A percentile compares a stretch with the other conserved stretches of the same genome.
These are phyloP conservation scores for Pantala flavescens DNA, from an alignment of 1,140 invertebrate genomes.

Conservation along the genomic window DNA sequence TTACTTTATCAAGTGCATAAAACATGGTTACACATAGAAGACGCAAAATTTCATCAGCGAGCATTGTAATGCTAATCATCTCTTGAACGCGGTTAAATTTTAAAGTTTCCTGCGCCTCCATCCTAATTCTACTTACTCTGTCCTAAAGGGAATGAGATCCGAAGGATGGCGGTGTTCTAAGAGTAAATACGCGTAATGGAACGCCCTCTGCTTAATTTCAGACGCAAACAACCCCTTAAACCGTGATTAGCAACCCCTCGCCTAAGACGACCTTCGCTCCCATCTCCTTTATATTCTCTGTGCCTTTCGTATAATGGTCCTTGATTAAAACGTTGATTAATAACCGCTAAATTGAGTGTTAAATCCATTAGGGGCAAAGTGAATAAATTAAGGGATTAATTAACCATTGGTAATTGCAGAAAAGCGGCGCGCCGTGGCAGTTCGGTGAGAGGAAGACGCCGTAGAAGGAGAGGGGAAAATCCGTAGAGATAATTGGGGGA, in stretches of 20 bases:
- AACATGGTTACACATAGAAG: too few relatives aligned
- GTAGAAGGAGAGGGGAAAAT: background rate
- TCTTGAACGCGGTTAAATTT: too few relatives aligned
- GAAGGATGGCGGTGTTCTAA: too few relatives aligned
- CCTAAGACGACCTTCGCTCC: background rate
- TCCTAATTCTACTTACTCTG: too few relatives aligned
- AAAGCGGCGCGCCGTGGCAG: background rate
- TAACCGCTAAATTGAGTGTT: constrained; percentile 9
- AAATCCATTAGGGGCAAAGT: constrained; percentile 9
- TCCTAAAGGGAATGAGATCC: too few relatives aligned
- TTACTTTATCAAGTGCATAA: too few relatives aligned
- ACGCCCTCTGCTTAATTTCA: background rate
- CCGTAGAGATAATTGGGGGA: background rate
- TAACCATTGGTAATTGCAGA: constrained; percentile 6
- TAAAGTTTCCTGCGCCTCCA: too few relatives aligned
- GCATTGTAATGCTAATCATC: too few relatives aligned
- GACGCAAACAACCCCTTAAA: constrained; percentile 1
- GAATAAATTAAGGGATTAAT: constrained; percentile 10
- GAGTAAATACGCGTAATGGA: background rate
- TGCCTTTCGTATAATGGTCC: constrained; percentile 8
- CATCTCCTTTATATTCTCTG: background rate
- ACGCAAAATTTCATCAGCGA: too few relatives aligned
- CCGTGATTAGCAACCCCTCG: background rate
- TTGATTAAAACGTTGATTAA: constrained; percentile 10
- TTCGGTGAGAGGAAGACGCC: background rate